Base-by-base conservation (phyloP, 2,797 vertebrate species). In the Esox lucius region DNA sequence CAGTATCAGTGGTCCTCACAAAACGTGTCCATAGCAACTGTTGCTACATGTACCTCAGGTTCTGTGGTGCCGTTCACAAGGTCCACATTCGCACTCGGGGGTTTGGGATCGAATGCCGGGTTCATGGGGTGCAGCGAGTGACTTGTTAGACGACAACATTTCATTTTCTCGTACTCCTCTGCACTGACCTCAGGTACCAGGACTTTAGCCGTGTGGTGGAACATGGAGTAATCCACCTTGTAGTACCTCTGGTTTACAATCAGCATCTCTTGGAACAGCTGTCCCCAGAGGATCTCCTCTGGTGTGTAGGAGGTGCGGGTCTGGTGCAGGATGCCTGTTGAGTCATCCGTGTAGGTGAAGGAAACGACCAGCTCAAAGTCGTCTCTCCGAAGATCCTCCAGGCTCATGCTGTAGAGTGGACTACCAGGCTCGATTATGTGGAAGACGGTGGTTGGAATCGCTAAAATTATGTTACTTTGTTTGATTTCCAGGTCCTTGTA, bases 341-440 rank as follows among this genome's bases (percentile, higher is more conserved):
- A 95, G 86, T 99, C 98, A 0, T 97, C 98, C 0, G 95, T 98
- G 84, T 98, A 99, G 78, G 96, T 95, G 9, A 99, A 98, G 0
- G 96, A 96, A 78, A 98, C 96, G 88, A 99, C 87, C 77, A 99
- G 92, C 86, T 99, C 98, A 7, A 99, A 98, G 90, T 90, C 92
- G 0, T 95, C 94, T 53, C 91, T 93, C 59, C 93, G 91, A 74
- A 99, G 88, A 0, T 95, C 93, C 16, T 91, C 91, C 19, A 95
- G 83, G 70, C 95, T 95, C 67, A 96, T 90, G 5, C 92, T 86
- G 49, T 96, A 98, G 59, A 99, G 78, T 0, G 98, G 98, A 76
- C 97, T 99, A 67, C 93, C 87, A 0, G 89, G 75, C 17, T 94
- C 90, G 0, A 99, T 98, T 75, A 94, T 91, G 31, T 99, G 98